Conservation (phyloP, 2,113 vertebrate species). For the Saguinus midas region DNA sequence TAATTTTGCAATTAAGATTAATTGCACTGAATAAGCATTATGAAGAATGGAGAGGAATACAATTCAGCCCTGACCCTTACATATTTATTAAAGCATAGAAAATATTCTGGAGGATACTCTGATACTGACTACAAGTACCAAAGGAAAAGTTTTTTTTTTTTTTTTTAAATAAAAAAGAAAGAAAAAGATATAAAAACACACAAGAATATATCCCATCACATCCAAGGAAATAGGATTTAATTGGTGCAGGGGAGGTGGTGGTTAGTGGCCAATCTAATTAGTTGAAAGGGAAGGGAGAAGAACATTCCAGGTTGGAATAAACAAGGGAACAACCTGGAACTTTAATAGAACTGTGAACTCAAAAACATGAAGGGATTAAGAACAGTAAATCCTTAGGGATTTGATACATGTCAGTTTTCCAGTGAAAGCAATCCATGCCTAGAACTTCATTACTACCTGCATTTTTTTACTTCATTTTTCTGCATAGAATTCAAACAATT, state of each 20-base stretch:
- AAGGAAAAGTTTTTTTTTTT: not conserved
- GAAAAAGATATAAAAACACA: not conserved
- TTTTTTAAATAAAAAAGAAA: not conserved
- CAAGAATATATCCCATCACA: not conserved
- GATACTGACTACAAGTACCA: not conserved
- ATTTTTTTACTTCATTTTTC: not conserved
- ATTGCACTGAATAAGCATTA: conserved; percentile 18
- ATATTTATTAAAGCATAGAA: conserved; percentile 21
- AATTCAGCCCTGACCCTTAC: not conserved
- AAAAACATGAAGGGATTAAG: conserved; percentile 18
- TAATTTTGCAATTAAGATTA: conserved; percentile 4
- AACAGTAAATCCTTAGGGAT: not conserved
- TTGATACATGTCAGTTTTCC: not conserved
- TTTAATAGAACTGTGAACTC: not conserved
- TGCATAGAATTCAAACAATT: conserved; percentile 1
- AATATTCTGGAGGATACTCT: not conserved
- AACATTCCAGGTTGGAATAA: not conserved
- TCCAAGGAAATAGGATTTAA: not conserved
- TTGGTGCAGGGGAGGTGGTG: not conserved
- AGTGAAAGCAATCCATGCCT: not conserved
- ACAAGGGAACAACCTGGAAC: not conserved
- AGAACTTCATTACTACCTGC: not conserved
- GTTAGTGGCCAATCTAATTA: not conserved
- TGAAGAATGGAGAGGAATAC: conserved; percentile 12
- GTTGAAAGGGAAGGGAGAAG: not conserved